Percentiles rank a stretch among this genome's conserved stretches.
Conservation (phyloP, 30 jellyfish, hydroid and myxozoan species). For the Pseudorhiza aurosa region DNA sequence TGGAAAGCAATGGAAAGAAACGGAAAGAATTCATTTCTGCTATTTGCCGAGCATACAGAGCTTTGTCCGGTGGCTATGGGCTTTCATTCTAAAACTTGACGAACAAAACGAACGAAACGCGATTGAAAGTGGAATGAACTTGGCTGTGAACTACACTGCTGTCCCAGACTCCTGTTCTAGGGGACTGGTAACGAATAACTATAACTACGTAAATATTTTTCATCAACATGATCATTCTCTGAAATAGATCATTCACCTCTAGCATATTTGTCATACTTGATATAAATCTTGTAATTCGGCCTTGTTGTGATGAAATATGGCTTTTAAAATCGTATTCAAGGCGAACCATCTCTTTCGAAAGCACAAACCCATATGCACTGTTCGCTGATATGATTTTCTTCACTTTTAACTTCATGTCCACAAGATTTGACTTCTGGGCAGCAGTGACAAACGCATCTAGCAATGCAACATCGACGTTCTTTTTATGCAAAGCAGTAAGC, state of each 20-base stretch:
- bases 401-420: conserved; percentile 9
- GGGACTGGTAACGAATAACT: too few relatives aligned
- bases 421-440: neutral
- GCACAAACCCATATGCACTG: conserved; percentile 48
- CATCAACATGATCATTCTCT: too few relatives aligned
- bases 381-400: conserved; percentile 13
- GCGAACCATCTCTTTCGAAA: conserved; percentile 28
- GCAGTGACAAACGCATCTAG: conserved; percentile 57
- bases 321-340: conserved; percentile 42
- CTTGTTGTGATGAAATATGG: conserved; percentile 34
- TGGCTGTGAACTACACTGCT: too few relatives aligned
- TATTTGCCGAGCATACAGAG: too few relatives aligned
- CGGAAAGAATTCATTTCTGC: too few relatives aligned
- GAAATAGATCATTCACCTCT: neutral
- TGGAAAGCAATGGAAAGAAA: too few relatives aligned
- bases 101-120: too few relatives aligned
- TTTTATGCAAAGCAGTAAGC: conserved; percentile 10
- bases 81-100: too few relatives aligned
- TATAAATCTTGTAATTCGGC: conserved; percentile 7
- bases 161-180: too few relatives aligned
- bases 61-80: too few relatives aligned
- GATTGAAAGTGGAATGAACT: too few relatives aligned
- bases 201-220: too few relatives aligned
- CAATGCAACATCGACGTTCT: conserved; percentile 28
- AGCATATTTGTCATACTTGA: conserved; percentile 37